Percentiles rank a stretch among this genome's conserved stretches.
Evolutionary conservation across 2,888 invertebrate species (phyloP).

Genomic region (Carpatolechia fugitivella): DNA sequence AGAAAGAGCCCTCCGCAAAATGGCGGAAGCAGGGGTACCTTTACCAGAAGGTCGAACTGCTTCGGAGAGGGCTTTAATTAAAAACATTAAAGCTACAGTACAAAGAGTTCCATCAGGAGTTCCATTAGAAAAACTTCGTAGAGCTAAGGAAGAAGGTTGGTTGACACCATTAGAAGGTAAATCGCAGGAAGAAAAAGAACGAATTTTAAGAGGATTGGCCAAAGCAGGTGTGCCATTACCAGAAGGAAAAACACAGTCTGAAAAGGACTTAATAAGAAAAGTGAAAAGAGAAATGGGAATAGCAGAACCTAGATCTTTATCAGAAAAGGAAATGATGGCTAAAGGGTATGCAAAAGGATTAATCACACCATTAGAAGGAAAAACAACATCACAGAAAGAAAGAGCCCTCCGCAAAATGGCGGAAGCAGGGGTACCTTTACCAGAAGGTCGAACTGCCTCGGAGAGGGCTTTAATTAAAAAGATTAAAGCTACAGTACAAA

Average conservation of each 20-base stretch:
- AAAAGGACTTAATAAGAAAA: conserved; percentile 33
- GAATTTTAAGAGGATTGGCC: conserved; percentile 20
- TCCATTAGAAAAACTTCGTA: conserved; percentile 24
- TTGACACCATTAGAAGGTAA: conserved; percentile 37
- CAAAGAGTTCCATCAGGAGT: conserved; percentile 9
- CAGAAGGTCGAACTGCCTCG: conserved; percentile 34
- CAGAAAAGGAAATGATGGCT: conserved; percentile 5
- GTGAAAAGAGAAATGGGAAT: conserved; percentile 26
- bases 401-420: conserved; percentile 26
- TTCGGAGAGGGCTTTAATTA: conserved; percentile 27
- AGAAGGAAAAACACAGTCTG: conserved; percentile 40
- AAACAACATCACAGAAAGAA: conserved; percentile 20
- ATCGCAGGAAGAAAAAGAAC: conserved; percentile 30
- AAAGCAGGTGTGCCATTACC: conserved; percentile 27
- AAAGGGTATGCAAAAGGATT: conserved; percentile 30
- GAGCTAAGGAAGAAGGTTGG: conserved; percentile 28
- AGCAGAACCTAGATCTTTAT: conserved; percentile 31
- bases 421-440: conserved; percentile 31
- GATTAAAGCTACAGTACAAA: conserved; percentile 15
- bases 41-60: conserved; percentile 35
- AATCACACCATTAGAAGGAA: conserved; percentile 35
- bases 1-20: conserved; percentile 30
- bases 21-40: conserved; percentile 32
- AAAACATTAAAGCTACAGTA: conserved; percentile 6
- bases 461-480: conserved; percentile 31